A percentile compares a stretch with the other conserved stretches of the same genome.
Evolutionary conservation across 2,888 invertebrate species (phyloP).

Genomic region (Eremobia ochroleuca): DNA sequence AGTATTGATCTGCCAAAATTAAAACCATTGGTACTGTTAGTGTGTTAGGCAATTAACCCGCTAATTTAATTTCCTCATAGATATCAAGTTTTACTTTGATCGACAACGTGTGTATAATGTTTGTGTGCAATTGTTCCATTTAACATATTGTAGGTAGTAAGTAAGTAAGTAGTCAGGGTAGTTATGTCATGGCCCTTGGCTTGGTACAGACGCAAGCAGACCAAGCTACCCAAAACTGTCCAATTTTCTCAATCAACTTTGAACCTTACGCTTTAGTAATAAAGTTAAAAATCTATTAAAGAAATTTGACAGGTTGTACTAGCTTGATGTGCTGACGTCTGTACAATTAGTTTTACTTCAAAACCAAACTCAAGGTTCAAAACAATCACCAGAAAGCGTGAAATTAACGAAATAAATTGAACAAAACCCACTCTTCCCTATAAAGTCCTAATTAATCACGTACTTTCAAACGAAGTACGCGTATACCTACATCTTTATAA

Average conservation of each 20-base stretch:
- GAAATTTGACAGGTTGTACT: too few relatives aligned
- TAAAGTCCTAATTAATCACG: conserved; percentile 44
- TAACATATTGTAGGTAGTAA: background rate
- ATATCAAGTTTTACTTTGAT: background rate
- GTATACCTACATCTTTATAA: conserved; percentile 24
- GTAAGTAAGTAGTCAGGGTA: background rate
- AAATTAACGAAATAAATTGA: conserved; percentile 42
- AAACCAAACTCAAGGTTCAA: conserved; percentile 26
- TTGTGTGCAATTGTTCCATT: background rate
- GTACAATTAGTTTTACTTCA: background rate
- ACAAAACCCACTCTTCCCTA: conserved; percentile 33
- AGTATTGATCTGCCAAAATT: background rate
- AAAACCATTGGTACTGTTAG: background rate
- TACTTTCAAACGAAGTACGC: conserved; percentile 10
- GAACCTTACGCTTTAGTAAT: too few relatives aligned
- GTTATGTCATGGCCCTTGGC: background rate
- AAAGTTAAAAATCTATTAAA: too few relatives aligned
- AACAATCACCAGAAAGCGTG: conserved; percentile 15
- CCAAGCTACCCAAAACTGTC: too few relatives aligned
- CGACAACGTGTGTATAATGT: background rate
- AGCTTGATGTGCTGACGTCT: too few relatives aligned
- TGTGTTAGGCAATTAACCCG: background rate
- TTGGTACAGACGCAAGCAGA: too few relatives aligned
- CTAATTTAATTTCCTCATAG: too few relatives aligned
- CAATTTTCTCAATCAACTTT: too few relatives aligned